Percentiles rank a stretch among this genome's conserved stretches.
phyloP scores from a whole-genome alignment of 2,797 vertebrate species.

The Paramormyrops hopkinsi region DNA sequence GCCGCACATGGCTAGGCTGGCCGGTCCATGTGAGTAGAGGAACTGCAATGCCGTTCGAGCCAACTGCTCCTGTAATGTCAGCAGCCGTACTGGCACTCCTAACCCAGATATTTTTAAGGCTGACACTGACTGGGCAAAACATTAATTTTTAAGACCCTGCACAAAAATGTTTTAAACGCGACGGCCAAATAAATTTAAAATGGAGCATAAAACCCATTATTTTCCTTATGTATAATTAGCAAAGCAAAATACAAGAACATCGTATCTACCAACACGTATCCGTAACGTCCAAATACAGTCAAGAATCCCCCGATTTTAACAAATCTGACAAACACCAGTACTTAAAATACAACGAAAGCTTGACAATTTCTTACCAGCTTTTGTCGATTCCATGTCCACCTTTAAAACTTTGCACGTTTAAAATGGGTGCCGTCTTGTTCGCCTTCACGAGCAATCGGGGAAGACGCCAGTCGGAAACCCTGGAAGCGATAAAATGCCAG shows the following conservation, averaged over 20 bases:
- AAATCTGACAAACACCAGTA: not conserved
- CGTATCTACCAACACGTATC: not conserved
- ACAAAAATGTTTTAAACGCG: not conserved
- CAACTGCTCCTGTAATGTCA: slow-evolving; percentile 36
- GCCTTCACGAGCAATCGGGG: slow-evolving; percentile 46
- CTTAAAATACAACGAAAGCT: not conserved
- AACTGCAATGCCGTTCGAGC: slow-evolving; percentile 39
- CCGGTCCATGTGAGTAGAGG: slow-evolving; percentile 74
- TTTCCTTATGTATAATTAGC: not conserved
- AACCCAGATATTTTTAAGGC: slow-evolving; percentile 39
- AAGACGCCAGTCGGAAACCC: slow-evolving; percentile 43
- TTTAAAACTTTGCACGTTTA: slow-evolving; percentile 46
- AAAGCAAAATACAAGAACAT: not conserved
- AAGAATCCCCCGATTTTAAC: not conserved
- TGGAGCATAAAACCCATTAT: not conserved
- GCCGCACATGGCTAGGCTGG: slow-evolving; percentile 75
- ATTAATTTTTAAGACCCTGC: not conserved
- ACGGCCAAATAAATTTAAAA: not conserved
- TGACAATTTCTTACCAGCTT: slow-evolving; percentile 55
- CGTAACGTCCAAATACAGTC: not conserved
- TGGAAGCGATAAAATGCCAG: not conserved
- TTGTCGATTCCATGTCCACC: slow-evolving; percentile 58
- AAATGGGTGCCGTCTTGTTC: slow-evolving; percentile 49
- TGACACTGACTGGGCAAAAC: not conserved
- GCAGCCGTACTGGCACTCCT: slow-evolving; percentile 36